Conservation (phyloP, 2,797 vertebrate species). For the Chaetodon trifasciatus region DNA sequence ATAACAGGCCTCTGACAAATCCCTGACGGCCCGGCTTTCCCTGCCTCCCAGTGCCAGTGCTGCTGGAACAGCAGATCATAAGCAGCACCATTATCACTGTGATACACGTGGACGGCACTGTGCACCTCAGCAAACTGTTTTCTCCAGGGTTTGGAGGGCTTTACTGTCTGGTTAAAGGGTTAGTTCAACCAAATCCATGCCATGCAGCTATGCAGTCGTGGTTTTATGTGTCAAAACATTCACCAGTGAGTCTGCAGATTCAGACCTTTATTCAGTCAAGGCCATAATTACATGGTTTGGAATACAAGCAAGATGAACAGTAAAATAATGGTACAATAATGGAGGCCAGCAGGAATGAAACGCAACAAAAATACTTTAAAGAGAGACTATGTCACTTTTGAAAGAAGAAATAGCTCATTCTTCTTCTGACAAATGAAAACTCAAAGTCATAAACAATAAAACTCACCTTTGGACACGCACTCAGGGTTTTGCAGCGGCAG, state of each 20-base stretch:
- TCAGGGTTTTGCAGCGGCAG: background rate
- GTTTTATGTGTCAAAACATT: slow-evolving; percentile 10
- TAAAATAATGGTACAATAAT: background rate
- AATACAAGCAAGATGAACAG: background rate
- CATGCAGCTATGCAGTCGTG: too few species aligned
- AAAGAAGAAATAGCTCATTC: background rate
- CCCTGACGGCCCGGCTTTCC: slow-evolving; percentile 71
- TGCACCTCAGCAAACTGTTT: slow-evolving; percentile 43
- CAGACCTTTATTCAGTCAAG: slow-evolving; percentile 4
- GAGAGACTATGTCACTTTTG: background rate
- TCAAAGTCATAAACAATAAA: background rate
- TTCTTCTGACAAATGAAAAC: background rate
- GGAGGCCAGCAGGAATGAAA: background rate
- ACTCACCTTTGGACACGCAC: background rate
- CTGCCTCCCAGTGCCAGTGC: slow-evolving; percentile 63
- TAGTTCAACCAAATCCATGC: slow-evolving; percentile 18
- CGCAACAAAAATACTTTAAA: background rate
- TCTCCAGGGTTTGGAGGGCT: slow-evolving; percentile 11
- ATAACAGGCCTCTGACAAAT: slow-evolving; percentile 83
- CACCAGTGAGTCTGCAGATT: slow-evolving; percentile 8
- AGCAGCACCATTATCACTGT: slow-evolving; percentile 64
- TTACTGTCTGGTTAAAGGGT: slow-evolving; percentile 43
- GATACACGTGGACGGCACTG: slow-evolving; percentile 34
- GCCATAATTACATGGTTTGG: background rate
- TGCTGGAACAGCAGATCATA: slow-evolving; percentile 54